Evolutionary conservation across 2,888 invertebrate species (phyloP), one percentile per base, ranked within the genome.

Genomic region (Lacanobia oleracea): DNA sequence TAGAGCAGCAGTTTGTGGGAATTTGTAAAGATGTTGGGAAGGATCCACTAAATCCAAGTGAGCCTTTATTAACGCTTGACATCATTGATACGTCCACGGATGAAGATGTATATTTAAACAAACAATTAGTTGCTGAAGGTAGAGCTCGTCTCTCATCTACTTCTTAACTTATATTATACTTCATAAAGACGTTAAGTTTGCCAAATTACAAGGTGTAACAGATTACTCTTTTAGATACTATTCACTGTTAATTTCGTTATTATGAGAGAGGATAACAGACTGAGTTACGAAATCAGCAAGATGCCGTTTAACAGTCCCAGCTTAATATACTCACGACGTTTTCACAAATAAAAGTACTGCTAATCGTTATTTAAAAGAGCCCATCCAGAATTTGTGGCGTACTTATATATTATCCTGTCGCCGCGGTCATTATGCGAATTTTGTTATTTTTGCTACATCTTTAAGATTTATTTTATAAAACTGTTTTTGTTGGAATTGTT

Each of bases 31-130:
- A 97, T 27, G 96, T 97, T 12, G 96, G 96, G 71, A 95, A 95
- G 57, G 97, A 98, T 86, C 96, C 97, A 27, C 88, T 97, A 43
- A 97, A 97, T 79, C 96, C 97, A 8, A 96, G 92, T 12, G 97
- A 97, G 74, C 96, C 96, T 0, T 93, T 97, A 45, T 91, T 98
- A 40, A 97, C 97, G 37, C 92, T 98, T 70, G 96, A 97, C 85
- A 95, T 98, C 53, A 97, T 98, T 69, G 98, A 98, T 88, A 98
- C 97, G 0, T 96, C 97, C 48, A 97, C 97, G 0, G 95, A 96
- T 9, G 96, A 97, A 53, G 98, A 98, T 88, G 92, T 98, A 57
- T 96, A 97, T 88, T 96, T 98, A 59, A 97, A 97, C 86, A 94
- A 97, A 77, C 93, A 97, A 85, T 93, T 98, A 71, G 96, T 98